These are phyloP conservation scores for Scaptomyza hsui DNA, from an alignment of 1,140 invertebrate genomes.

Conservation along the genomic window DNA sequence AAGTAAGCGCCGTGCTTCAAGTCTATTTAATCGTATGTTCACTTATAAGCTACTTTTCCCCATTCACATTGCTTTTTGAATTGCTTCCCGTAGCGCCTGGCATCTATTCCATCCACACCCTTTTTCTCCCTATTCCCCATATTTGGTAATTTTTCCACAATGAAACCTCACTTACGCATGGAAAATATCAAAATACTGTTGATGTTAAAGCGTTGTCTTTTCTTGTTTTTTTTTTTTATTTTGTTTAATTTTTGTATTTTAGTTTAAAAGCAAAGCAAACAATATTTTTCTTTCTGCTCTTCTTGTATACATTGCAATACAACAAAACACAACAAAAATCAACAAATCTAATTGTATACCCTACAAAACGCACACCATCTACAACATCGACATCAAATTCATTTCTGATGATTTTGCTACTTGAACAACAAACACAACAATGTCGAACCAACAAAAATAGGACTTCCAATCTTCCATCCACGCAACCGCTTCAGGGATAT, in stretches of 20 bases:
- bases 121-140: slow-evolving; percentile 24
- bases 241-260: slow-evolving; percentile 77
- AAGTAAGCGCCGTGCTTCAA: slow-evolving; percentile 66
- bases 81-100: slow-evolving; percentile 58
- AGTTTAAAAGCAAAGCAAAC: slow-evolving; percentile 81
- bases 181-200: slow-evolving; percentile 79
- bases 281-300: slow-evolving; percentile 82
- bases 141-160: slow-evolving; percentile 78
- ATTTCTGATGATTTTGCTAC: slow-evolving; percentile 57
- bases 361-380: slow-evolving; percentile 37
- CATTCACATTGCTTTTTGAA: slow-evolving; percentile 43
- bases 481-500: slow-evolving; percentile 89
- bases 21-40: slow-evolving; percentile 32
- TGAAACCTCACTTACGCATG: slow-evolving; percentile 73
- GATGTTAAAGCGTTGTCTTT: slow-evolving; percentile 75
- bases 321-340: slow-evolving; percentile 57
- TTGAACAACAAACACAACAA: slow-evolving; percentile 48
- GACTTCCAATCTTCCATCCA: slow-evolving; percentile 89
- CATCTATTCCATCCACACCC: slow-evolving; percentile 1
- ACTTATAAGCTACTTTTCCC: slow-evolving; percentile 24
- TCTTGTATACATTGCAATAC: slow-evolving; percentile 79
- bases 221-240: slow-evolving; percentile 66
- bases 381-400: slow-evolving; percentile 25
- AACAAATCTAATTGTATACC: slow-evolving; percentile 64
- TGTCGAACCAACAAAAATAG: slow-evolving; percentile 81